Conservation (phyloP, 2,888 invertebrate species). For the Diplolepis rosae region DNA sequence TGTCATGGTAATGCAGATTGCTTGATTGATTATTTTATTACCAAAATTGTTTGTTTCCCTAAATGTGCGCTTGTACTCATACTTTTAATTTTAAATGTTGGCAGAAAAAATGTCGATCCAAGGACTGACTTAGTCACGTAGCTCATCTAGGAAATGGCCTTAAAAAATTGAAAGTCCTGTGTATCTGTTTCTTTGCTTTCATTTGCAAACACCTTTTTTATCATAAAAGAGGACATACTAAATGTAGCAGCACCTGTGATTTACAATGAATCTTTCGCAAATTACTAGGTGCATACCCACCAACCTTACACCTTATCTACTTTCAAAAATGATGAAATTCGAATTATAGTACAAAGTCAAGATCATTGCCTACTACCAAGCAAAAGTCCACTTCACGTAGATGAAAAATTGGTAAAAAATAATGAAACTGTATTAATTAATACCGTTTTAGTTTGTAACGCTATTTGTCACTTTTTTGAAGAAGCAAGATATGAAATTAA, state of each 20-base stretch:
- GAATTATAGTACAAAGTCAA: not conserved
- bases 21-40: too few relatives aligned
- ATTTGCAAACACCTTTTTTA: too few relatives aligned
- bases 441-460: not conserved
- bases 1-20: too few relatives aligned
- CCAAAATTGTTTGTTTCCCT: too few relatives aligned
- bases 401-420: not conserved
- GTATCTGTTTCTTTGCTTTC: too few relatives aligned
- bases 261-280: constrained; percentile 39
- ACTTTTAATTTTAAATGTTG: too few relatives aligned
- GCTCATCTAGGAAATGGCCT: too few relatives aligned
- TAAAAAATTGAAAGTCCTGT: too few relatives aligned
- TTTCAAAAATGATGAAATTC: not conserved
- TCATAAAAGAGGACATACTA: constrained; percentile 32
- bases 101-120: too few relatives aligned
- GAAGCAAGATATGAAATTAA: not conserved
- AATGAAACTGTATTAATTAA: not conserved
- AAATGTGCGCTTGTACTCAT: too few relatives aligned
- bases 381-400: not conserved
- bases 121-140: too few relatives aligned
- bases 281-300: constrained; percentile 41
- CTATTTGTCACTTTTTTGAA: constrained; percentile 2
- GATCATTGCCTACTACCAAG: not conserved
- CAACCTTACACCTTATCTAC: constrained; percentile 32
- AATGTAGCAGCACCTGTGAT: not conserved